A percentile compares a stretch with the other conserved stretches of the same genome.
Conservation (phyloP, 2,888 invertebrate species). For the Oscheius sp. region DNA sequence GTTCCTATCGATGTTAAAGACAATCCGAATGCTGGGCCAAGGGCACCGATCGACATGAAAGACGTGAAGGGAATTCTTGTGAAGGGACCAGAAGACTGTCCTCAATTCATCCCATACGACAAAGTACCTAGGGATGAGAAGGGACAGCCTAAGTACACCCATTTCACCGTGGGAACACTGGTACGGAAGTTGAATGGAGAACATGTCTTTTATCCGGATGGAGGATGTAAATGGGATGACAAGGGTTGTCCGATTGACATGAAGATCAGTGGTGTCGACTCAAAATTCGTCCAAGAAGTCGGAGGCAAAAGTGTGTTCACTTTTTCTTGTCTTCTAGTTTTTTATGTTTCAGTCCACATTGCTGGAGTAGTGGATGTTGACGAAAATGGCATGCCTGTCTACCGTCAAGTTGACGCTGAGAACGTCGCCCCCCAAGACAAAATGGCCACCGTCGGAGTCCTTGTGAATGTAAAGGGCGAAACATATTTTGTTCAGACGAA, state of each 20-base stretch:
- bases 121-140: conserved; percentile 20
- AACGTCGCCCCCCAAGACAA: conserved; percentile 27
- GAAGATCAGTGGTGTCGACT: background rate
- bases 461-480: conserved; percentile 5
- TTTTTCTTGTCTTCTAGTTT: background rate
- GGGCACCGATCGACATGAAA: background rate
- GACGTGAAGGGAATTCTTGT: conserved; percentile 25
- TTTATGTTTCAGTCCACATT: background rate
- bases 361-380: conserved; percentile 27
- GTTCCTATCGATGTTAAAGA: conserved; percentile 14
- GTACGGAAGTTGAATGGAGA: conserved; percentile 23
- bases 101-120: conserved; percentile 28
- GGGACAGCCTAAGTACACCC: conserved; percentile 8
- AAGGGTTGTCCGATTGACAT: conserved; percentile 12
- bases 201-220: conserved; percentile 24
- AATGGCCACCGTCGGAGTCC: conserved; percentile 17
- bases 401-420: conserved; percentile 6
- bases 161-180: conserved; percentile 6
- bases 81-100: conserved; percentile 29
- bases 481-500: conserved; percentile 18
- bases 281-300: background rate
- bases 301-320: conserved; percentile 1
- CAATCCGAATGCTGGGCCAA: conserved; percentile 11
- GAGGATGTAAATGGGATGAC: conserved; percentile 20
- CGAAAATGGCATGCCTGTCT: conserved; percentile 24